Evolutionary conservation across 2,888 invertebrate genomes (phyloP), one percentile per base, ranked within the genome.

Genomic region (Eupithecia tripunctaria): DNA sequence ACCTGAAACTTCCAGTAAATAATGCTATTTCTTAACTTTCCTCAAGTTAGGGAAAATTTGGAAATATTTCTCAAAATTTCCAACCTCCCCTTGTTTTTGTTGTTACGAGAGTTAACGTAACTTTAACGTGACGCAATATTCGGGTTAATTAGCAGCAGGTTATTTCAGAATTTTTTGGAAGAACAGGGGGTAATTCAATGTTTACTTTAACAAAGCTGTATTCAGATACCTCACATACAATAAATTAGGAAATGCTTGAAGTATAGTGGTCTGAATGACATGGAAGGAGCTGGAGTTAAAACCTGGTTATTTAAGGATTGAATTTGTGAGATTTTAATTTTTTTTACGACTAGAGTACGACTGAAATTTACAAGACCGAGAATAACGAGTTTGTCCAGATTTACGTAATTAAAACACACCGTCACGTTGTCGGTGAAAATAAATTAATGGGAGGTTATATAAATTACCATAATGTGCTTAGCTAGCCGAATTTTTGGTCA

Each of bases 1-100:
- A 25, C 4, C 25, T 12, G 25, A 56, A 56, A 56, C 56, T 25
- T 56, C 12, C 21, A 56, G 25, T 56, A 5, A 25, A 56, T 12
- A 47, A 21, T 51, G 21, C 21, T 10, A 21, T 51, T 21, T 21
- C 21, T 21, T n/a, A 43, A n/a, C n/a, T n/a, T 43, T 43, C n/a
- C 51, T 14, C 1, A 56, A 56, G 56, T 56, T 25, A 25, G 25
- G 12, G 25, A 56, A 56, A 12, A 25, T 56, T 56, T 12, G 25
- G 56, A 56, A 56, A 56, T 56, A 56, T 56, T 56, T n/a, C n/a
- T n/a, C n/a, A n/a, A n/a, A n/a, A n/a, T n/a, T n/a, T 56, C 21
- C 21, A 51, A 21, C 51, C 51, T 21, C 51, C 15, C 60, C 27
- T 59, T 12, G 59, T 38, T 14, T 12, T 60, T 60, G 2, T 32